Evolutionary conservation across 1,140 invertebrate species (phyloP), one percentile per base, ranked within the genome.

Genomic region (Oncopeltus fasciatus): DNA sequence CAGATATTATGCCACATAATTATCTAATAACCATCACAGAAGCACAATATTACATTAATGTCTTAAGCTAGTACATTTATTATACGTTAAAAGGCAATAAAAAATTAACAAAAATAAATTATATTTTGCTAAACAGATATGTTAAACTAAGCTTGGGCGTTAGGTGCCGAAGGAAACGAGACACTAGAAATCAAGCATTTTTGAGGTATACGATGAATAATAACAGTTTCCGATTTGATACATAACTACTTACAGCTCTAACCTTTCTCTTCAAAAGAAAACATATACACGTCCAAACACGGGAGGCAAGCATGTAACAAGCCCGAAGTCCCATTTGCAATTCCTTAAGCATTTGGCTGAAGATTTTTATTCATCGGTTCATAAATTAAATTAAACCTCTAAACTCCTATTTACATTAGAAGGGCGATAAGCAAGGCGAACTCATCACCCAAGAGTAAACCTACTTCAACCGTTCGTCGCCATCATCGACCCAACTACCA

Each of bases 231-330:
- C 49, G 49, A 53, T 26, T 53, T 18, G 24, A 24, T 53, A 53
- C 49, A 53, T 53, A 72, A 71, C 71, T 76, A 86, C 87, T 87
- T 85, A 95, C 92, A 78, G 90, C 83, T 83, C 92, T 85, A 78
- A 90, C 86, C 83, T 95, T 90, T 79, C 93, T 92, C 80, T 90
- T 90, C 74, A 95, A 83, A 78, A 95, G 87, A 83, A 91, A 96
- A 80, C 90, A 94, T 75, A 96, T 82, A 81, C 92, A 96, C 81
- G 88, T 94, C 92, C 94, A 97, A 78, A 97, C 88, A 81, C 92
- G 92, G 72, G 91, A 92, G 73, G 91, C 90, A 74, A 95, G 81
- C 74, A 94, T 80, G 78, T 94, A 85, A 77, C 95, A 92, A 79
- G 90, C 88, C 81, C 90, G 85, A 79, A 95, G 86, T 81, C 92